These are phyloP conservation scores for Carcinoscorpius rotundicauda DNA, from an alignment of 1,140 invertebrate species.

Conservation along the genomic window DNA sequence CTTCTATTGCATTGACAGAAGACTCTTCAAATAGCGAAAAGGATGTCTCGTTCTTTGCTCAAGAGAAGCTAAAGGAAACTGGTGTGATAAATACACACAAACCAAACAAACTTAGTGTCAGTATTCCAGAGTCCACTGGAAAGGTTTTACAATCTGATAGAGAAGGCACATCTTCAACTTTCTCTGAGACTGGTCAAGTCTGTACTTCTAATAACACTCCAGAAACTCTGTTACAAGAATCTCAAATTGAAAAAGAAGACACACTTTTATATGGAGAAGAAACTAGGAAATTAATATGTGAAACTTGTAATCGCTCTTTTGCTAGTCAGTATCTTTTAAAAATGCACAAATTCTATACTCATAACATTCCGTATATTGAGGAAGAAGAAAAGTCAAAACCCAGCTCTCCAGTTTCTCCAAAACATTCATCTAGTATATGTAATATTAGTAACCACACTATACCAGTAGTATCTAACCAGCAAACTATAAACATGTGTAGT, in stretches of 20 bases:
- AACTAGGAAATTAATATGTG: constrained; percentile 37
- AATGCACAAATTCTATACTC: constrained; percentile 40
- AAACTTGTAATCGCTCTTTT: constrained; percentile 42
- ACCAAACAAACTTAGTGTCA: constrained; percentile 47
- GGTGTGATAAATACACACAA: constrained; percentile 82
- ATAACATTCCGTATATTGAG: constrained; percentile 27
- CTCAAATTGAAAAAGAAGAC: too few relatives aligned
- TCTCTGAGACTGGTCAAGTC: too few relatives aligned
- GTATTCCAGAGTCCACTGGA: constrained; percentile 23
- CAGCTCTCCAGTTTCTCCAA: constrained; percentile 8
- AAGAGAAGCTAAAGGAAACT: constrained; percentile 54
- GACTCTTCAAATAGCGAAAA: constrained; percentile 12
- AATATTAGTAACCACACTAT: too few relatives aligned
- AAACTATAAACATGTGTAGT: too few relatives aligned
- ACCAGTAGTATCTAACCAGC: too few relatives aligned
- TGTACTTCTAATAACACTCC: too few relatives aligned
- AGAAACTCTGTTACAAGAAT: too few relatives aligned
- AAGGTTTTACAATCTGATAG: neutral
- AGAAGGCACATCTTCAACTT: too few relatives aligned
- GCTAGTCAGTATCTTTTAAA: constrained; percentile 41
- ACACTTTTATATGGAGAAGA: too few relatives aligned
- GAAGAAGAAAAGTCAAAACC: constrained; percentile 23
- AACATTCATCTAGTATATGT: neutral
- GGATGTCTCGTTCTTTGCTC: constrained; percentile 37
- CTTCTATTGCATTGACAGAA: constrained; percentile 13